Conservation (phyloP, 2,113 vertebrate species). For the Oplegnathus fasciatus region DNA sequence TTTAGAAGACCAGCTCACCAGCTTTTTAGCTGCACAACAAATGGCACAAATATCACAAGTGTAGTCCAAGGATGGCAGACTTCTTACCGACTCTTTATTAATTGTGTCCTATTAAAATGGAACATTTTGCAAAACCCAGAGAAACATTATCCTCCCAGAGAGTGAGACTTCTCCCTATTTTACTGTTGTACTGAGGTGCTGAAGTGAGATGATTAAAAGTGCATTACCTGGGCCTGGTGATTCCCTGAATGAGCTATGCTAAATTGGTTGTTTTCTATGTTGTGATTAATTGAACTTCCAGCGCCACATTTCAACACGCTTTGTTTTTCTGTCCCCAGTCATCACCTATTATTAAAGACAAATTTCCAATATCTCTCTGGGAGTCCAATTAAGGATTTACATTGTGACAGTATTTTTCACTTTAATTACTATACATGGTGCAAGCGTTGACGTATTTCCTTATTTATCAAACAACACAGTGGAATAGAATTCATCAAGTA, state of each 20-base stretch:
- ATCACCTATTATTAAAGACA: constrained; percentile 99
- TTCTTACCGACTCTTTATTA: constrained; percentile 68
- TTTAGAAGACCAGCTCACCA: constrained; percentile 16
- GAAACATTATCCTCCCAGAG: constrained; percentile 76
- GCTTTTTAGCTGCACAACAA: constrained; percentile 30
- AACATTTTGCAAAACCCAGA: constrained; percentile 72
- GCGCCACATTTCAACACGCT: constrained; percentile 96
- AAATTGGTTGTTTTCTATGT: constrained; percentile 98
- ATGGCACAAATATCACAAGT: constrained; percentile 14
- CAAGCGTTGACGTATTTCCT: constrained; percentile 96
- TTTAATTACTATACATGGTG: constrained; percentile 99
- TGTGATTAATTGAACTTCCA: constrained; percentile 98
- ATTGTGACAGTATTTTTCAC: constrained; percentile 99
- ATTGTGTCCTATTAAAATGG: constrained; percentile 69
- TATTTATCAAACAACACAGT: constrained; percentile 98
- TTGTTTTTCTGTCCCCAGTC: constrained; percentile 99
- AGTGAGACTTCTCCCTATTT: constrained; percentile 67
- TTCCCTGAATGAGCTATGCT: constrained; percentile 97
- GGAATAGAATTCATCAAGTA: constrained; percentile 97
- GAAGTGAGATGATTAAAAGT: constrained; percentile 98
- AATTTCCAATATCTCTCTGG: constrained; percentile 99
- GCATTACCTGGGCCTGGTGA: constrained; percentile 96
- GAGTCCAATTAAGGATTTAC: constrained; percentile 99
- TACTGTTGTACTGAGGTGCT: constrained; percentile 83
- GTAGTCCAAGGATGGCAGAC: constrained; percentile 24